Evolutionary conservation across 2,113 vertebrate genomes (phyloP).

Genomic region (Geococcyx californianus): DNA sequence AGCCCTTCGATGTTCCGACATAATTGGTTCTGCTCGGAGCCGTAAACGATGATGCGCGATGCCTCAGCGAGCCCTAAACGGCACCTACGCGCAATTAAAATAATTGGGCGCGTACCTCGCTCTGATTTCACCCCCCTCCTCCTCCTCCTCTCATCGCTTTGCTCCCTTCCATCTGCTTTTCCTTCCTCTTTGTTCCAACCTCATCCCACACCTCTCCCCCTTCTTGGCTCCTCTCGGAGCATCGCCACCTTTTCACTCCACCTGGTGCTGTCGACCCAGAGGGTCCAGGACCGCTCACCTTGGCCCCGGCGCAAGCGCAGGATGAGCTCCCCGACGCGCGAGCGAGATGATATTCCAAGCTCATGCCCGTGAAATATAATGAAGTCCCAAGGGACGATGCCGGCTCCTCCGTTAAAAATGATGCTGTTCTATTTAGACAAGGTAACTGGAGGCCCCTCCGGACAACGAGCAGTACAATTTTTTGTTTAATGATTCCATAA

Average conservation of each 20-base stretch:
- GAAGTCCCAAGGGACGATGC: conserved; percentile 54
- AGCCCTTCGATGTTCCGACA: conserved; percentile 42
- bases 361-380: conserved; percentile 57
- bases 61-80: conserved; percentile 3
- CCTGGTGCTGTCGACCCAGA: rapidly evolving
- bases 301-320: neutral
- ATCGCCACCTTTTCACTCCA: neutral
- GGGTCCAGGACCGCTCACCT: neutral
- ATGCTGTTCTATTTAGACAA: conserved; percentile 72
- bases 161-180: neutral
- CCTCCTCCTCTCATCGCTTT: rapidly evolving
- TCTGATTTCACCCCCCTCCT: neutral
- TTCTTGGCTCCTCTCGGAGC: rapidly evolving
- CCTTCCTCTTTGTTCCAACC: neutral
- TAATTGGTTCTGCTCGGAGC: conserved; percentile 63
- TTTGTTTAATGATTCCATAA: conserved; percentile 74
- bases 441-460: conserved; percentile 57
- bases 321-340: neutral
- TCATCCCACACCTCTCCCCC: rapidly evolving
- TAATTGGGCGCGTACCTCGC: conserved; percentile 7
- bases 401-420: conserved; percentile 53
- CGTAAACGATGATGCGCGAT: conserved; percentile 8
- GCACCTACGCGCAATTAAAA: conserved; percentile 54
- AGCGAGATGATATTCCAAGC: neutral
- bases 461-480: conserved; percentile 49